Percentiles rank a stretch among this genome's conserved stretches.
These are phyloP conservation scores for Phylloscopus whistleri DNA, from an alignment of 2,113 vertebrate genomes.

Conservation along the genomic window DNA sequence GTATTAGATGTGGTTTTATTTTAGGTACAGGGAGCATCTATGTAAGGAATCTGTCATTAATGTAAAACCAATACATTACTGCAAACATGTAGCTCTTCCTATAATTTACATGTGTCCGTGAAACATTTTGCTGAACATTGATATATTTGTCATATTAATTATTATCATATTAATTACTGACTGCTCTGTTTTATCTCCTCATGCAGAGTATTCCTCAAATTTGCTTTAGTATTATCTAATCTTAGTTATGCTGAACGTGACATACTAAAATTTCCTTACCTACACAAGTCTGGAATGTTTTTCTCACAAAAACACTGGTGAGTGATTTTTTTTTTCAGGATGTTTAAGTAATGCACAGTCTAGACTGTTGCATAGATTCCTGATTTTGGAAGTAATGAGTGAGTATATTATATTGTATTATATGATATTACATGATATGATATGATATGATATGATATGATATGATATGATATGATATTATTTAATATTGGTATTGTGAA, in stretches of 20 bases:
- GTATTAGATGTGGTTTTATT: background rate
- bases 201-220: background rate
- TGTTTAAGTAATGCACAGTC: background rate
- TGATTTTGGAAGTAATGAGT: background rate
- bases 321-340: background rate
- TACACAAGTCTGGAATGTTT: background rate
- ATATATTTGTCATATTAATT: background rate
- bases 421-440: background rate
- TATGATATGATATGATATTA: background rate
- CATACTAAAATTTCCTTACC: background rate
- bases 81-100: background rate
- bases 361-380: background rate
- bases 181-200: background rate
- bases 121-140: background rate
- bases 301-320: background rate
- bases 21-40: background rate
- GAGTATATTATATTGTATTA: background rate
- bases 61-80: background rate
- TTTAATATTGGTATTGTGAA: background rate
- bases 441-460: background rate
- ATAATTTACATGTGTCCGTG: background rate
- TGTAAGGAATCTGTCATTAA: background rate
- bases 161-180: background rate
- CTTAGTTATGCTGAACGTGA: background rate
- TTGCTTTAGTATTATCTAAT: background rate